Evolutionary conservation across 2,888 invertebrate genomes (phyloP), one percentile per base, ranked within the genome.

Genomic region (Megaustenia siamemsis): DNA sequence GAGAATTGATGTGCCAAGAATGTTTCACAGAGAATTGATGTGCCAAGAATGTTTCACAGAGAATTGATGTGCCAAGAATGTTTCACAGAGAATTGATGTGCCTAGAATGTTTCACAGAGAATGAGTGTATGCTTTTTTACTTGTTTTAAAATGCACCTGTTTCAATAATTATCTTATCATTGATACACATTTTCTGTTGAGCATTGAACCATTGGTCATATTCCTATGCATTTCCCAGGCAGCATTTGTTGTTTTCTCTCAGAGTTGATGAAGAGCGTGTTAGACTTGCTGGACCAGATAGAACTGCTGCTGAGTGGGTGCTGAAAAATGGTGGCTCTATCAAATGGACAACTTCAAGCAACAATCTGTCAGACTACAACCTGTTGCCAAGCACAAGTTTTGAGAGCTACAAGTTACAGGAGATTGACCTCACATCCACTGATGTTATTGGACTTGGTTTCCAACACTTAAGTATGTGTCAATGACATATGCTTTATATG

Each of bases 281-380:
- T 12, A 89, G 91, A 81, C 85, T 89, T 89, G 95, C 98, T 68
- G 99, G 99, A 0, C 96, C 98, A 0, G 97, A 99, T 93, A 95
- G 97, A 81, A 96, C 97, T 5, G 98, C 98, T 94, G 98, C 98
- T 0, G 99, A 99, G 94, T 99, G 99, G 99, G 95, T 99, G 10
- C 94, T 99, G 45, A 95, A 97, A 88, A 98, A 98, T 94, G 98
- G 98, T 3, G 98, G 97, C 4, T 95, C 95, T 84, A 96, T 99
- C 0, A 96, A 96, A 86, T 98, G 97, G 96, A 95, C 95, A 56
- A 95, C 95, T 56, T 90, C 92, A 8, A 90, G 94, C 0, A 89
- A 91, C 6, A 95, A 94, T 90, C 93, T 95, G 66, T 93, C 94
- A 75, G 96, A 98, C 94, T 98, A 97, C 93, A 97, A 98, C 94